Conservation (phyloP, 2,888 invertebrate species). For the Lepidonotus clava region DNA sequence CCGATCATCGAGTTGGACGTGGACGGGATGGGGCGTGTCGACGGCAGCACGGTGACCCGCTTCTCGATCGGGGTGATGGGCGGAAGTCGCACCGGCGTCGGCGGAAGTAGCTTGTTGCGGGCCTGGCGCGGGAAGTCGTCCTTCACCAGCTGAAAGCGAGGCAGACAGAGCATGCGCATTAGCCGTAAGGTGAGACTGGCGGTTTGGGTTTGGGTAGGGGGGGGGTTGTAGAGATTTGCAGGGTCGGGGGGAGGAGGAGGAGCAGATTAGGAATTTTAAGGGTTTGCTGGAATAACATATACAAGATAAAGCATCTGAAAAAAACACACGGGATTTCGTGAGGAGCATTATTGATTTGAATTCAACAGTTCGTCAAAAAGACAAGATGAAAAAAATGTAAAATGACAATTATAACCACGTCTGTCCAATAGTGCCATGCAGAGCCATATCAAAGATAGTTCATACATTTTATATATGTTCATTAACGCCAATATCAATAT, state of each 20-base stretch:
- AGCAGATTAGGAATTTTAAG: too few species aligned
- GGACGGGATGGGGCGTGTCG: slow-evolving; percentile 75
- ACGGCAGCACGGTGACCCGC: slow-evolving; percentile 76
- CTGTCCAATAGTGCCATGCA: too few species aligned
- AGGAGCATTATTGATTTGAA: too few species aligned
- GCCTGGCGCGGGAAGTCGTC: slow-evolving; percentile 71
- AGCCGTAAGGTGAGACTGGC: neutral
- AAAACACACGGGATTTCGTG: too few species aligned
- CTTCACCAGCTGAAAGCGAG: slow-evolving; percentile 73
- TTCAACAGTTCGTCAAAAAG: too few species aligned
- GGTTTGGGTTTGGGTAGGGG: neutral
- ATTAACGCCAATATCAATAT: too few species aligned
- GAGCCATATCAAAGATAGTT: too few species aligned
- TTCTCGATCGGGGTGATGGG: slow-evolving; percentile 77
- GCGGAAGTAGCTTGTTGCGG: slow-evolving; percentile 57
- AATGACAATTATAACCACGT: too few species aligned
- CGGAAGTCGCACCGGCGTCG: slow-evolving; percentile 69
- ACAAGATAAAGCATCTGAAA: too few species aligned
- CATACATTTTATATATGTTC: too few species aligned
- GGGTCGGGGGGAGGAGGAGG: neutral
- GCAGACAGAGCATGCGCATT: slow-evolving; percentile 44
- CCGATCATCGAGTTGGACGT: slow-evolving; percentile 76
- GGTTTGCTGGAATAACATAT: too few species aligned
- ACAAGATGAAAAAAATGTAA: too few species aligned
- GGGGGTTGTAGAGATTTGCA: neutral